Evolutionary conservation across 2,113 vertebrate species (phyloP).

Genomic region (Prunella himalayana): DNA sequence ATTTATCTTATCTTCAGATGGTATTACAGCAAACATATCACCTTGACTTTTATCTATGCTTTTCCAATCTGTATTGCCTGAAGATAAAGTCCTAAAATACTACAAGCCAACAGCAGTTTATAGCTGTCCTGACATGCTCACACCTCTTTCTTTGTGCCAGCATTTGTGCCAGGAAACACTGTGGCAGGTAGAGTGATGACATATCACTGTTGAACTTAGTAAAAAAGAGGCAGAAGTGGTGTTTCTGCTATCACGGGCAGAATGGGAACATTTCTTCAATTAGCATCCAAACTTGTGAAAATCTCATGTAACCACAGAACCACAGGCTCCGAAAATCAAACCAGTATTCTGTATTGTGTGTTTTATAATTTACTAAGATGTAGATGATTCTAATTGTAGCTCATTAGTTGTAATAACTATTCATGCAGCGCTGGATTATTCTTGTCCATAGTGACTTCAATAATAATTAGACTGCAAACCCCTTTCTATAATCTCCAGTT

Average conservation of each 20-base stretch:
- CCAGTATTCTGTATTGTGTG: not conserved
- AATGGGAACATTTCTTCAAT: not conserved
- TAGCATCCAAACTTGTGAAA: not conserved
- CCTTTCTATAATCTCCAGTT: not conserved
- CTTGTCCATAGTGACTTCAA: not conserved
- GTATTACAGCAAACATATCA: not conserved
- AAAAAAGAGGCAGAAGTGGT: not conserved
- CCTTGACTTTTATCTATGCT: not conserved
- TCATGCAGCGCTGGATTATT: not conserved
- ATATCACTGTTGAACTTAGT: fast-evolving
- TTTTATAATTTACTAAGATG: not conserved
- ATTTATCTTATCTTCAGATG: not conserved
- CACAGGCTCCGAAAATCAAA: not conserved
- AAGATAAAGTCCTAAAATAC: not conserved
- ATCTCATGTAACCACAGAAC: not conserved
- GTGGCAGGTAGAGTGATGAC: no score
- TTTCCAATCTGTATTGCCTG: not conserved
- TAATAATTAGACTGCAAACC: not conserved
- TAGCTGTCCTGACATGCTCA: fast-evolving
- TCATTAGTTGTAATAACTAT: not conserved
- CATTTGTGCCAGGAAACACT: not conserved
- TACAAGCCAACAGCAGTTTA: not conserved
- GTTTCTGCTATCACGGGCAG: not conserved
- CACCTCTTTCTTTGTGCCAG: not conserved
- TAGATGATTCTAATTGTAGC: not conserved